A percentile compares a stretch with the other conserved stretches of the same genome.
phyloP scores from a whole-genome alignment of 64 coral and sea anemone genomes.

The Stylophora pistillata region DNA sequence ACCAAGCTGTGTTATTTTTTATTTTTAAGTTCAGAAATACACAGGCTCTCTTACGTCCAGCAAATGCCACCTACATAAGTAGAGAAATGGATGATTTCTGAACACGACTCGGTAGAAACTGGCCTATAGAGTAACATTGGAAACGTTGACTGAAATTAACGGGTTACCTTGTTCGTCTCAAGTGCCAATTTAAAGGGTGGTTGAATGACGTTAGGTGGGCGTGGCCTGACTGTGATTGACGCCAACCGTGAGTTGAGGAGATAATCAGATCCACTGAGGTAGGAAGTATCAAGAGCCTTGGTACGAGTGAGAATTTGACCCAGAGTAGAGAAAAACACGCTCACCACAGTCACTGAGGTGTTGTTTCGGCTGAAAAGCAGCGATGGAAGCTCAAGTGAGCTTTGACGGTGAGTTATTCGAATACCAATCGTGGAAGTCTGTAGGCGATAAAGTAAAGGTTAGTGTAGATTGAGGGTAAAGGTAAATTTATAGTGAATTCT shows the following conservation, averaged over 20 bases:
- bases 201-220: not conserved
- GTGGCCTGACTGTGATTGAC: not conserved
- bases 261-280: not conserved
- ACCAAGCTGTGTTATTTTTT: not conserved
- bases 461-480: too few species aligned
- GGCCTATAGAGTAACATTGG: too few species aligned
- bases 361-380: not conserved
- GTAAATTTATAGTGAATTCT: not conserved
- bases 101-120: not conserved
- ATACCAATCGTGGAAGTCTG: not conserved
- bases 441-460: not conserved
- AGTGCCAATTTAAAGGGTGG: constrained; percentile 10
- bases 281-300: not conserved
- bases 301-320: not conserved
- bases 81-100: not conserved
- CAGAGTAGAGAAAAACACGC: not conserved
- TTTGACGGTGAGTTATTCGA: not conserved
- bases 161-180: constrained; percentile 1
- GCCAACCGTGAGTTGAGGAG: not conserved
- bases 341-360: not conserved
- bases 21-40: constrained; percentile 23
- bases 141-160: not conserved
- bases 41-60: not conserved
- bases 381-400: not conserved
- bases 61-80: not conserved